These are phyloP conservation scores for Potamilus streckersoni DNA, from an alignment of 1,140 invertebrate species.

Conservation along the genomic window DNA sequence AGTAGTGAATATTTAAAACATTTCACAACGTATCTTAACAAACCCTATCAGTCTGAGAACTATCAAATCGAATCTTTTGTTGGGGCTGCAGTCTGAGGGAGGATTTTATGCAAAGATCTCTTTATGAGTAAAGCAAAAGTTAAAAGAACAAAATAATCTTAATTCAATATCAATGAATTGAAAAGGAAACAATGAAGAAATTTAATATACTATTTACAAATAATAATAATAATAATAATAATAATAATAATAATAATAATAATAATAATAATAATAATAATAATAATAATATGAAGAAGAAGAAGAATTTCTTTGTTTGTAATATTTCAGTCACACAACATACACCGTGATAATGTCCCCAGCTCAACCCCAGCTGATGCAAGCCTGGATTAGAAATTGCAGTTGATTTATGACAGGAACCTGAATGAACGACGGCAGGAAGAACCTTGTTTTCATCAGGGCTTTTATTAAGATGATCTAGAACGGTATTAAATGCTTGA, in stretches of 20 bases:
- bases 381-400: slow-evolving; percentile 36
- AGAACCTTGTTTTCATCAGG: no score
- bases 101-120: background rate
- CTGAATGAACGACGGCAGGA: no score
- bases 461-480: no score
- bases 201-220: no score
- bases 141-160: background rate
- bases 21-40: background rate
- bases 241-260: background rate
- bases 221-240: no score
- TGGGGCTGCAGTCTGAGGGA: background rate
- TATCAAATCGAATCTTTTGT: background rate
- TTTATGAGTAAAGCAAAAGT: background rate
- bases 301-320: background rate
- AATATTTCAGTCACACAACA: slow-evolving; percentile 37
- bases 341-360: slow-evolving; percentile 48
- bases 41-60: background rate
- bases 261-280: background rate
- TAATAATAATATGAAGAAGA: no score
- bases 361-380: slow-evolving; percentile 30
- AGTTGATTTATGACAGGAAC: no score
- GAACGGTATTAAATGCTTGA: no score
- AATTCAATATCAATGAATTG: background rate
- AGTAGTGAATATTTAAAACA: background rate
- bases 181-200: no score